Conservation (phyloP, 2,888 invertebrate genomes). For the Chrysodeixis includens region DNA sequence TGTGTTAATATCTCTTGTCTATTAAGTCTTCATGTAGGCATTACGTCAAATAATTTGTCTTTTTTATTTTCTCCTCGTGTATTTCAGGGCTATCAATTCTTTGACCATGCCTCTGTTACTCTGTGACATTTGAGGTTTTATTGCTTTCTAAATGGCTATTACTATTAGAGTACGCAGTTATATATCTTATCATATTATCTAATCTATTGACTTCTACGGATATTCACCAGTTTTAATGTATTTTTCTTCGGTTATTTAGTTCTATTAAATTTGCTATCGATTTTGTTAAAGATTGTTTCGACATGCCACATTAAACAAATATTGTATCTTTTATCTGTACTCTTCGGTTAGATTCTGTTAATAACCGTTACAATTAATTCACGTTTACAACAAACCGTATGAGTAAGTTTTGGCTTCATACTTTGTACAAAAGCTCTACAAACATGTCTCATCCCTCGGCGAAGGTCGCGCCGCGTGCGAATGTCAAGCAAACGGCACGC, state of each 20-base stretch:
- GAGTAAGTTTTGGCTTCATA: background rate
- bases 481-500: constrained; percentile 43
- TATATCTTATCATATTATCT: constrained; percentile 3
- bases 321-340: background rate
- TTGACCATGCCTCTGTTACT: background rate
- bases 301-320: background rate
- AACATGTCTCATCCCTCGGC: constrained; percentile 5
- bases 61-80: background rate
- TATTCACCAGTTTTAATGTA: background rate
- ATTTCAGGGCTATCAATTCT: constrained; percentile 20
- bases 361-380: background rate
- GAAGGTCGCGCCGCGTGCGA: constrained; percentile 41
- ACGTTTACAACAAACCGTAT: background rate
- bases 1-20: constrained; percentile 11
- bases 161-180: background rate
- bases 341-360: background rate
- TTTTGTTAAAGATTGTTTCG: background rate
- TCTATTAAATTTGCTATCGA: background rate
- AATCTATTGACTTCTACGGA: constrained; percentile 1
- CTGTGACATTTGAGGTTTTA: background rate
- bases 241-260: background rate
- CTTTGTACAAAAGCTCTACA: background rate
- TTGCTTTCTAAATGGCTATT: background rate
- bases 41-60: background rate
- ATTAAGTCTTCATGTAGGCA: background rate